phyloP scores from a whole-genome alignment of 2,113 vertebrate species.

The Lamprologus sp. region DNA sequence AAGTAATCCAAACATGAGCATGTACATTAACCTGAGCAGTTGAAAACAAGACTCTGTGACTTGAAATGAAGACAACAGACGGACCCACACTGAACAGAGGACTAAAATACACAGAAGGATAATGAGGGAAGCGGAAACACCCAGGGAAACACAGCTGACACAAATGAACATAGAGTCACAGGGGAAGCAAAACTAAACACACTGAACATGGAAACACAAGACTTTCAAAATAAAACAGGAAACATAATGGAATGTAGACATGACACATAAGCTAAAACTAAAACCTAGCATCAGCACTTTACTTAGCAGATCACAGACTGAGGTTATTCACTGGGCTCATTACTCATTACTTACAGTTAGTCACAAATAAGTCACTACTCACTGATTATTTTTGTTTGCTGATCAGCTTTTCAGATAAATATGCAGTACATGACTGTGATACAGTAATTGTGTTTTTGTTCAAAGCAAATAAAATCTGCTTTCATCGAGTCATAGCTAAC shows the following conservation, averaged over 20 bases:
- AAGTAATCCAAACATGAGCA: background rate
- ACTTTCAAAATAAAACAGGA: background rate
- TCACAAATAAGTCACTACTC: background rate
- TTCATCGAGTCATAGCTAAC: background rate
- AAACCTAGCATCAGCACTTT: background rate
- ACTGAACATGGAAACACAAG: background rate
- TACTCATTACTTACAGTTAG: background rate
- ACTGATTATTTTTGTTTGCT: background rate
- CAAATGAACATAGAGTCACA: background rate
- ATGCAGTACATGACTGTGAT: background rate
- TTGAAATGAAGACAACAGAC: background rate
- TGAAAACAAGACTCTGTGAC: background rate
- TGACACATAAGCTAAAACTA: background rate
- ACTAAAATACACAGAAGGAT: background rate
- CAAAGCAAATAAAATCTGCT: background rate
- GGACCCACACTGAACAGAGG: background rate
- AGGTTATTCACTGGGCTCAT: background rate
- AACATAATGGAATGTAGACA: background rate
- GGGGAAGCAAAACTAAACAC: background rate
- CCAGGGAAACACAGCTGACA: no score
- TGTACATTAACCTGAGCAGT: background rate
- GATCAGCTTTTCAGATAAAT: background rate
- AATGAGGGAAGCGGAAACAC: no score
- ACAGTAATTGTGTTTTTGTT: background rate
- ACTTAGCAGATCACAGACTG: background rate